Conservation (phyloP, 2,888 invertebrate species). For the Abrostola triplasia region DNA sequence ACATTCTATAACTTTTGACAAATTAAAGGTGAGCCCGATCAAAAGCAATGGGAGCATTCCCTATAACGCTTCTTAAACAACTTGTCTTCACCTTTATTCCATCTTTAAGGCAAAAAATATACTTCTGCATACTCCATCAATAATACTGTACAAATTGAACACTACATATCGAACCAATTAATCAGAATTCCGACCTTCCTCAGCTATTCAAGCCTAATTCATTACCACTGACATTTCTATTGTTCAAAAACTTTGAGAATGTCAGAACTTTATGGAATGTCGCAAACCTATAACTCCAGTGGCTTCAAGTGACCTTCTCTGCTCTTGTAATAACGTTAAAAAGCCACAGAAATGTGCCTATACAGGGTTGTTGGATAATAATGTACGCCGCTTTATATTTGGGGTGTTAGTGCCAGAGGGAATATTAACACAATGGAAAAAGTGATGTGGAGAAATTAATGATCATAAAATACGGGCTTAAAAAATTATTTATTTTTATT, state of each 20-base stretch:
- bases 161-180: constrained; percentile 14
- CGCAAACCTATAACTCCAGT: constrained; percentile 39
- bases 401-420: constrained; percentile 27
- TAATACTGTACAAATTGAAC: background rate
- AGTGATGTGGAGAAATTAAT: background rate
- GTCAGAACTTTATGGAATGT: constrained; percentile 45
- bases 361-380: constrained; percentile 44
- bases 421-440: background rate
- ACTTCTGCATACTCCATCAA: too few relatives aligned
- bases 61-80: too few relatives aligned
- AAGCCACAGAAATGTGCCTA: constrained; percentile 44
- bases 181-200: background rate
- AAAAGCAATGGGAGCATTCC: background rate
- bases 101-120: too few relatives aligned
- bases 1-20: background rate
- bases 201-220: constrained; percentile 16
- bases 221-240: constrained; percentile 51
- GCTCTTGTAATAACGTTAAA: constrained; percentile 50
- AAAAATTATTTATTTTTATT: too few relatives aligned
- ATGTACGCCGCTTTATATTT: constrained; percentile 32
- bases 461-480: too few relatives aligned
- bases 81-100: too few relatives aligned
- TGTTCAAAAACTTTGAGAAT: constrained; percentile 25
- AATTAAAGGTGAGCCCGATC: background rate
- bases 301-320: constrained; percentile 45